phyloP scores from a whole-genome alignment of 1,140 invertebrate genomes.

The Triops longicaudatus region DNA sequence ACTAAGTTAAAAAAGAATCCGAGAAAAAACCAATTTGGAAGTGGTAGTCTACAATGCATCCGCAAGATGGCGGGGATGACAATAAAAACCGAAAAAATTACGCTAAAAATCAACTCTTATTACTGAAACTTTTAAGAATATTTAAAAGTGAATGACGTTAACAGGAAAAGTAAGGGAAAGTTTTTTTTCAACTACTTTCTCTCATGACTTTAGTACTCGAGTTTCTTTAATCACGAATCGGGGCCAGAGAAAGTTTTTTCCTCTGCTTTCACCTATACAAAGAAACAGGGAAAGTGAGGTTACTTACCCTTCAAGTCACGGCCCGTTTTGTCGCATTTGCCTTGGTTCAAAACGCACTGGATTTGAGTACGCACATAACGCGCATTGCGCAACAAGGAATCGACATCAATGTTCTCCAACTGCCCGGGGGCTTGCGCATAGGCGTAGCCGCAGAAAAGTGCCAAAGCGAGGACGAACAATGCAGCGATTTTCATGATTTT shows the following conservation, averaged over 20 bases:
- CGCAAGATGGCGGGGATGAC: no score
- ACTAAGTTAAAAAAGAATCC: no score
- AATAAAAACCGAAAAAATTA: no score
- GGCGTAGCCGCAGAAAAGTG: neutral
- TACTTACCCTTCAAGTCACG: slow-evolving; percentile 29
- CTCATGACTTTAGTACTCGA: neutral
- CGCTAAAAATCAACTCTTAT: no score
- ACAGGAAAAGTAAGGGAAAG: no score
- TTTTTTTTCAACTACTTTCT: neutral
- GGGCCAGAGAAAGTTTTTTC: neutral
- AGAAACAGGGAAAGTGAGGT: slow-evolving; percentile 4
- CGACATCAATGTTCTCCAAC: slow-evolving; percentile 30
- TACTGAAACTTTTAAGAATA: no score
- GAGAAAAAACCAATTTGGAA: no score
- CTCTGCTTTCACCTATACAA: neutral
- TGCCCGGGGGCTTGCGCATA: neutral
- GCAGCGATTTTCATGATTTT: neutral
- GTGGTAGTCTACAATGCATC: no score
- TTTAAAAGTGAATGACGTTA: no score
- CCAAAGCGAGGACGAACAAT: neutral
- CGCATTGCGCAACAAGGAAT: slow-evolving; percentile 25
- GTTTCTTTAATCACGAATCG: neutral
- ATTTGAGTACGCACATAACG: slow-evolving; percentile 27
- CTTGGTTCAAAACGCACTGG: slow-evolving; percentile 24
- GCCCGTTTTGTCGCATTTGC: slow-evolving; percentile 28